Base-by-base conservation (phyloP, 2,797 vertebrate genomes). In the Strix occidentalis region DNA sequence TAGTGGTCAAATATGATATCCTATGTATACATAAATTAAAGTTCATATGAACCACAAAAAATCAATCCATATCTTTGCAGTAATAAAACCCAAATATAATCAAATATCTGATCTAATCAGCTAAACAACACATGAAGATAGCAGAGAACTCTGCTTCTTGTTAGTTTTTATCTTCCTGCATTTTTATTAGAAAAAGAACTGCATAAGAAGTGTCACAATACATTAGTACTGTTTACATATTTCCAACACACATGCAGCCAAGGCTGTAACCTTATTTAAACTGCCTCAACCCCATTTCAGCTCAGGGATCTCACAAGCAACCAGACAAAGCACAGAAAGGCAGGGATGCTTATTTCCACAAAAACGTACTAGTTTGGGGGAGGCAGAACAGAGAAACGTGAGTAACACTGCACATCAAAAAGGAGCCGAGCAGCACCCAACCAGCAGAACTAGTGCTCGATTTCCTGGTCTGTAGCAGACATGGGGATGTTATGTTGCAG, bases 301-400 rank as follows among this genome's bases (percentile, higher is more conserved):
- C 39, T 82, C 17, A 37, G 35, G 33, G 21, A 57, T 48, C 46
- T 74, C 28, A 65, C 2, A 63, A 45, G 48, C 48, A 63, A 87
- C 13, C 35, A 66, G 75, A 16, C 14, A n/a, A 41, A 86, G 13
- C 15, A 58, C 8, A 23, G 69, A 51, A 66, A 69, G 46, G 45
- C 58, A 69, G 20, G 25, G 21, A 54, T 16, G 9, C 8, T 45
- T 43, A 26, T 13, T 68, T 58, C 54, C 65, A 85, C 25, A 70
- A 29, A 75, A 70, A 28, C 0, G 0, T 28, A 28, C 20, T n/a
- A 23, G 33, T 37, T 2, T 35, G 35, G 18, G 77, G 24, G 37
- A 63, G 56, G 50, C 31, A 80, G 46, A 54, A 53, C 12, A 33
- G 12, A 26, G 54, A 35, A 53, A 74, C 0, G 0, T 3, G 13